Percentiles rank a stretch among this genome's conserved stretches.
Conservation (phyloP, 2,888 invertebrate species). For the Amphipyra tragopoginis region DNA sequence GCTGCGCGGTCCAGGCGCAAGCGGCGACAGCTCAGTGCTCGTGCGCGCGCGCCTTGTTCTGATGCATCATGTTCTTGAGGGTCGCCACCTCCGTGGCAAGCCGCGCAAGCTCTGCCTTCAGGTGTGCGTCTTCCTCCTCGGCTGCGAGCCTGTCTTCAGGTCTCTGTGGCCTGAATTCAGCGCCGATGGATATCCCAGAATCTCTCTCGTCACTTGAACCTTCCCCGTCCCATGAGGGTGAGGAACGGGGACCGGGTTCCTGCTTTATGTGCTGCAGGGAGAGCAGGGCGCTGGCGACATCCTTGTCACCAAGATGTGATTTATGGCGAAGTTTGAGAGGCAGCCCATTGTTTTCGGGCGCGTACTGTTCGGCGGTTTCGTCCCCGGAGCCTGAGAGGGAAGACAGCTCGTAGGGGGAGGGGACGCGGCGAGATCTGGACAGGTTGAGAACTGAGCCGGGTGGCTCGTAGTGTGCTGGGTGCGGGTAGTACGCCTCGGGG, state of each 20-base stretch:
- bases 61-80: constrained; percentile 95
- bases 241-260: constrained; percentile 94
- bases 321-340: constrained; percentile 98
- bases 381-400: constrained; percentile 92
- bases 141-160: constrained; percentile 78
- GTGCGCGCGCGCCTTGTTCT: constrained; percentile 88
- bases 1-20: constrained; percentile 76
- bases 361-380: constrained; percentile 86
- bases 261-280: constrained; percentile 96
- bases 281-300: constrained; percentile 95
- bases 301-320: constrained; percentile 96
- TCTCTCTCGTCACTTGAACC: constrained; percentile 97
- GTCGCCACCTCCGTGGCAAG: constrained; percentile 97
- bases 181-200: constrained; percentile 96
- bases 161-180: constrained; percentile 90
- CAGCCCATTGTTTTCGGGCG: constrained; percentile 93
- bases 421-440: constrained; percentile 91
- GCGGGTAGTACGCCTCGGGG: constrained; percentile 85
- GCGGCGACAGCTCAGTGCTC: constrained; percentile 83
- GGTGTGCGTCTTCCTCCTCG: constrained; percentile 92
- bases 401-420: constrained; percentile 95
- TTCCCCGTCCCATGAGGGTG: constrained; percentile 96
- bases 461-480: constrained; percentile 90
- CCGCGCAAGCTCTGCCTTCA: constrained; percentile 96
- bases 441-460: constrained; percentile 93